Conservation (phyloP, 2,113 vertebrate species). For the Pterocles gutturalis region DNA sequence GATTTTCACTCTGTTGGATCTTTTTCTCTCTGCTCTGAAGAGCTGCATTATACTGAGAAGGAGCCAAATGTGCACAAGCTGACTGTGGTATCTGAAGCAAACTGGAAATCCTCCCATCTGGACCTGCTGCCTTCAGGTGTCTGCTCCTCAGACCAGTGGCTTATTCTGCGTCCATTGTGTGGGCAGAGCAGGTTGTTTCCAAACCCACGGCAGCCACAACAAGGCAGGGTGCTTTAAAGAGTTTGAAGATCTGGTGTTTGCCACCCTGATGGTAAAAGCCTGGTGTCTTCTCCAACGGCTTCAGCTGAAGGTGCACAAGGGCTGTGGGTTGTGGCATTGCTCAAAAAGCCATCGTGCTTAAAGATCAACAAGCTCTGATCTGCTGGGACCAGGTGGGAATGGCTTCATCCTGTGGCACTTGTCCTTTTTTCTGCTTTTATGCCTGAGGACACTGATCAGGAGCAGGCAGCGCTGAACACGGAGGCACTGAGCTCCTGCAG, state of each 20-base stretch:
- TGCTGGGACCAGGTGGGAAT: neutral
- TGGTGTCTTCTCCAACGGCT: neutral
- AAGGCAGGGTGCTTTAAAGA: neutral
- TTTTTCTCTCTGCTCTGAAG: neutral
- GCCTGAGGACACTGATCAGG: neutral
- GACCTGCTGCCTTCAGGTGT: neutral
- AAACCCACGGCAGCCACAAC: neutral
- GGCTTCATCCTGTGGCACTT: neutral
- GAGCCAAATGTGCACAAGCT: accelerated
- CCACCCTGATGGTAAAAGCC: neutral
- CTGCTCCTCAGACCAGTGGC: neutral
- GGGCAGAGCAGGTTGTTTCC: neutral
- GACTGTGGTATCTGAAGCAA: neutral
- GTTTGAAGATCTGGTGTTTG: neutral
- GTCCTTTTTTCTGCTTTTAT: neutral
- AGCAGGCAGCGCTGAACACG: neutral
- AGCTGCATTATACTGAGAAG: neutral
- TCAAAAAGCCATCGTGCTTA: neutral
- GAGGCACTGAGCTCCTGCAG: neutral
- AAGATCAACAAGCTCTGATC: neutral
- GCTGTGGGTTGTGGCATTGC: neutral
- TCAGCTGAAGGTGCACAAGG: neutral
- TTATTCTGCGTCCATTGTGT: neutral
- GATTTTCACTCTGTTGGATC: neutral
- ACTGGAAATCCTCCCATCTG: neutral